Evolutionary conservation across 1,140 invertebrate genomes (phyloP), one percentile per base, ranked within the genome.

Genomic region (Psix sp.): DNA sequence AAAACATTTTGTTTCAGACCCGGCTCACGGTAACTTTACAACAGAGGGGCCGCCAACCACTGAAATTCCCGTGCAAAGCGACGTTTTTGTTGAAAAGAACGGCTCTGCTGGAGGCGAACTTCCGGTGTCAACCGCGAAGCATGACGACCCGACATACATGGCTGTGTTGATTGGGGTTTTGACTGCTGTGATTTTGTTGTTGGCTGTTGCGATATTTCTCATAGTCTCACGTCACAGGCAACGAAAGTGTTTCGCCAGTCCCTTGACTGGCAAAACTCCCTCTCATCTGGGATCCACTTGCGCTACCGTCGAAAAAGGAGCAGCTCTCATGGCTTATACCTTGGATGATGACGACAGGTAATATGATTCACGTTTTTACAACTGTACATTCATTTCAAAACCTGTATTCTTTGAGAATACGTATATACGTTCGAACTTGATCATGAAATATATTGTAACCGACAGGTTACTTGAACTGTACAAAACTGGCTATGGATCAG

Each of bases 161-260:
- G 94, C 93, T 3, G 90, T 96, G 56, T 92, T 95, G 36, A 93
- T 96, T 40, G 93, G 94, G 1, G 92, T 94, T 0, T 85, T 96
- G 26, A 92, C 92, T 10, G 93, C 93, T 1, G 90, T 95, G 10
- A 93, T 95, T 38, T 89, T 95, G 21, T 81, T 94, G 0, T 81
- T 94, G 7, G 91, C 90, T 1, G 90, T 92, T 0, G 91, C 92
- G 13, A 93, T 95, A 74, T 92, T 94, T 82, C 87, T 95, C 29
- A 92, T 95, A 73, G 89, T 95, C 21, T 91, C 92, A 51, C 89
- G 94, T 11, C 92, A 94, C 78, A 88, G 93, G 45, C 91, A 93
- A 66, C 90, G 93, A 60, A 96, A 95, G 82, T 93, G 91, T 75
- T 92, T 93, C 80, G 91, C 91, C 1, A 93, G 91, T 56, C 92